A percentile compares a stretch with the other conserved stretches of the same genome.
phyloP scores from a whole-genome alignment of 1,140 invertebrate genomes.

The Apis laboriosa region DNA sequence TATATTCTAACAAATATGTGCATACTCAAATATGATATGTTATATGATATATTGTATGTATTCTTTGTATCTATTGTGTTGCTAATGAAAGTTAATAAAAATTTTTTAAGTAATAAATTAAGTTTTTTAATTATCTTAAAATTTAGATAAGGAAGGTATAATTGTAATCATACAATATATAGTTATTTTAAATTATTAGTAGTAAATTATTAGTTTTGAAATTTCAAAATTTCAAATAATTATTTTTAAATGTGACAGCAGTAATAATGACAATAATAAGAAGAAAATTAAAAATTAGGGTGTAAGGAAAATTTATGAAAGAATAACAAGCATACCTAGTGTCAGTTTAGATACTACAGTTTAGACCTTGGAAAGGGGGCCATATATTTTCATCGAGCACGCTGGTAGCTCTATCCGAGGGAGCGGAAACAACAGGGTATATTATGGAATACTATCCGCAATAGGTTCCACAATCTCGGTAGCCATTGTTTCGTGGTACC shows the following conservation, averaged over 20 bases:
- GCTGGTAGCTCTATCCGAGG: constrained; percentile 50
- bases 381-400: constrained; percentile 51
- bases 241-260: not conserved
- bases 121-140: no score
- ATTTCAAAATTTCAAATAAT: not conserved
- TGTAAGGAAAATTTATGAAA: constrained; percentile 9
- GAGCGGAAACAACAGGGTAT: constrained; percentile 75
- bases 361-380: constrained; percentile 43
- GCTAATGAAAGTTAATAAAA: no score
- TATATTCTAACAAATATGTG: not conserved
- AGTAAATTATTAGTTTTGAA: not conserved
- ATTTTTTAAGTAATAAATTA: no score
- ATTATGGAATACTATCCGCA: constrained; percentile 78
- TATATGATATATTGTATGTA: not conserved
- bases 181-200: no score
- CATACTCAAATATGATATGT: not conserved
- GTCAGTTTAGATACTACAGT: constrained; percentile 45
- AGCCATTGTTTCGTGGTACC: constrained; percentile 76
- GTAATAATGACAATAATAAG: not conserved
- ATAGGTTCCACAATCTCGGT: constrained; percentile 74
- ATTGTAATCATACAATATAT: no score
- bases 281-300: not conserved
- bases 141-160: no score
- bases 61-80: not conserved
- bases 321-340: constrained; percentile 31